phyloP scores from a whole-genome alignment of 2,113 vertebrate genomes.

The Poicephalus gulielmi region DNA sequence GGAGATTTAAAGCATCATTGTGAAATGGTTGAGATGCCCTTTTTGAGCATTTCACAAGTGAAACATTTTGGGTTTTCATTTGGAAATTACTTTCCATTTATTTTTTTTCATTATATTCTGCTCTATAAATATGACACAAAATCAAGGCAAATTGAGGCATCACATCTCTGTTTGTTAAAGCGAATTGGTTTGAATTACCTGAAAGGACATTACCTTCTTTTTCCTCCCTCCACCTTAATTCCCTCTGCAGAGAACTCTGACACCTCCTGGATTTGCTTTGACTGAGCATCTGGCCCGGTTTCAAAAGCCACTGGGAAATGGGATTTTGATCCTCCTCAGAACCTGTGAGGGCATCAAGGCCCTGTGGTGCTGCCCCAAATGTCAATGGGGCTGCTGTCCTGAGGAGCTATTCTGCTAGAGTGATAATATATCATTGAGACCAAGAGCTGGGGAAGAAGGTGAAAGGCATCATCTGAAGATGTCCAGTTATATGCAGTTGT shows the following conservation, averaged over 20 bases:
- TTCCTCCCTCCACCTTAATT: not conserved
- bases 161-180: conserved; percentile 18
- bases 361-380: not conserved
- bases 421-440: not conserved
- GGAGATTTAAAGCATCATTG: conserved; percentile 25
- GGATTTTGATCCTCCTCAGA: not conserved
- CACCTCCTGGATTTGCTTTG: not conserved
- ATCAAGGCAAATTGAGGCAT: conserved; percentile 52
- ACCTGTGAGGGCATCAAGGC: not conserved
- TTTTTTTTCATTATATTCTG: conserved; percentile 37
- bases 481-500: not conserved
- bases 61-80: conserved; percentile 53
- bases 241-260: conserved; percentile 7
- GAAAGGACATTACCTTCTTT: not conserved
- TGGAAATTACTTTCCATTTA: conserved; percentile 54
- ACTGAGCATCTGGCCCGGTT: not conserved
- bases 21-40: conserved; percentile 33
- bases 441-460: not conserved
- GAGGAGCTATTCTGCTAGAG: not conserved
- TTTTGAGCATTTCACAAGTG: conserved; percentile 26
- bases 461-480: not conserved
- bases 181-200: conserved; percentile 23
- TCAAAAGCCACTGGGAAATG: not conserved
- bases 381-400: not conserved
- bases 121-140: conserved; percentile 54